Conservation (phyloP, 2,113 vertebrate genomes). For the Bos javanicus region DNA sequence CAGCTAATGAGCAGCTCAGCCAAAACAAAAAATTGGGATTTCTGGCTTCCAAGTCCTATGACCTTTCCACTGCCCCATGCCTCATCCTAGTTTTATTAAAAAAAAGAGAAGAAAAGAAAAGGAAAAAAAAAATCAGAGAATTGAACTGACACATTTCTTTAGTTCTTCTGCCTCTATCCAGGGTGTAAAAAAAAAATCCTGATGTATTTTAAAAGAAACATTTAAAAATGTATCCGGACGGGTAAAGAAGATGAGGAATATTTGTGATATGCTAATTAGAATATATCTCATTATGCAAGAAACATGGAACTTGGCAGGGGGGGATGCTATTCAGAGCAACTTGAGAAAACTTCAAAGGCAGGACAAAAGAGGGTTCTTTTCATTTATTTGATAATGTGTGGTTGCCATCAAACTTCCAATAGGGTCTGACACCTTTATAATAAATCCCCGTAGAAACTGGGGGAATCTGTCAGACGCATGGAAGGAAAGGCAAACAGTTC, state of each 20-base stretch:
- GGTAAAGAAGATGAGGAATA: slow-evolving; percentile 36
- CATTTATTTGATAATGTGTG: slow-evolving; percentile 38
- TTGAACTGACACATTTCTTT: background rate
- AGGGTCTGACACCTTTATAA: slow-evolving; percentile 37
- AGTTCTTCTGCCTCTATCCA: background rate
- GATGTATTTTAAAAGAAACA: slow-evolving; percentile 46
- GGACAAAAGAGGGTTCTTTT: slow-evolving; percentile 45
- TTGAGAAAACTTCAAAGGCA: slow-evolving; percentile 27
- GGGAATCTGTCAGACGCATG: slow-evolving; percentile 3
- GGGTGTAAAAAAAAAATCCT: slow-evolving; percentile 34
- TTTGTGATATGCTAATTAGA: slow-evolving; percentile 56
- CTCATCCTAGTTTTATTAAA: background rate
- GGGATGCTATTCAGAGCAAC: slow-evolving; percentile 57
- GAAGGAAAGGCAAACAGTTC: slow-evolving; percentile 50
- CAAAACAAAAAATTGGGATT: background rate
- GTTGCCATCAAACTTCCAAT: slow-evolving; percentile 36
- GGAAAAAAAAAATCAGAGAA: background rate
- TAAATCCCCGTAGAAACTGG: background rate
- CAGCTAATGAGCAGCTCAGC: slow-evolving; percentile 14
- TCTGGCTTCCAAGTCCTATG: background rate
- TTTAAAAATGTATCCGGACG: slow-evolving; percentile 52
- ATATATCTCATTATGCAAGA: slow-evolving; percentile 50
- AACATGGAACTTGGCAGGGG: slow-evolving; percentile 41
- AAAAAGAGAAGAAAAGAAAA: background rate
- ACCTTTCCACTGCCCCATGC: background rate